phyloP scores from a whole-genome alignment of 2,888 invertebrate genomes.

The Lapara coniferarum region DNA sequence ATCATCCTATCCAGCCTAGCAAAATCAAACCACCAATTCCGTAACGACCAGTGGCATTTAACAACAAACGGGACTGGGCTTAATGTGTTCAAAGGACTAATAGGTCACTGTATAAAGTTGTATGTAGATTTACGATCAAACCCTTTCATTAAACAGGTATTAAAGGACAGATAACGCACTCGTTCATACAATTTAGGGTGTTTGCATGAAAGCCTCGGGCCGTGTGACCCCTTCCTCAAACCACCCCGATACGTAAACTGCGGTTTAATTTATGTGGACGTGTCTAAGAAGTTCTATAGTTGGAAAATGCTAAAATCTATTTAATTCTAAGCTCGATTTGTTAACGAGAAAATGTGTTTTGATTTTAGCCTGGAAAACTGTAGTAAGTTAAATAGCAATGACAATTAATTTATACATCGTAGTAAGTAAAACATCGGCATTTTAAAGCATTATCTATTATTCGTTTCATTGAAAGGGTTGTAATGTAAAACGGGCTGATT shows the following conservation, averaged over 20 bases:
- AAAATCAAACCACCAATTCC: slow-evolving; percentile 10
- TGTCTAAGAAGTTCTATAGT: slow-evolving; percentile 51
- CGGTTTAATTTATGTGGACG: slow-evolving; percentile 62
- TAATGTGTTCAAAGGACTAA: slow-evolving; percentile 63
- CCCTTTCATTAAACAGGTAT: slow-evolving; percentile 83
- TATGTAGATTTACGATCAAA: slow-evolving; percentile 82
- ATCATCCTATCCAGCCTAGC: not conserved
- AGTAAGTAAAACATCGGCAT: no score
- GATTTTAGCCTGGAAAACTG: no score
- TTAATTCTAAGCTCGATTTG: not conserved
- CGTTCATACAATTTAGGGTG: slow-evolving; percentile 71
- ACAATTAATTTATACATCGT: no score
- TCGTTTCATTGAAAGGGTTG: no score
- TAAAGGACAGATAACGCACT: slow-evolving; percentile 79
- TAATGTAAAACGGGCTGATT: not conserved
- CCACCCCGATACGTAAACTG: slow-evolving; percentile 65
- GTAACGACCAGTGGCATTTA: slow-evolving; percentile 29
- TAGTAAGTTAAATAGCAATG: no score
- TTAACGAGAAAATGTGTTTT: not conserved
- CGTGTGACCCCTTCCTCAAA: slow-evolving; percentile 65
- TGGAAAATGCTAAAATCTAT: not conserved
- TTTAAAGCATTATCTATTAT: no score
- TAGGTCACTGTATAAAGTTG: slow-evolving; percentile 77
- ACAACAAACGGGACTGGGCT: slow-evolving; percentile 20
- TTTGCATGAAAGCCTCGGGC: slow-evolving; percentile 68